These are phyloP conservation scores for Hozukius guyotensis DNA, from an alignment of 2,797 vertebrate species.

Conservation along the genomic window DNA sequence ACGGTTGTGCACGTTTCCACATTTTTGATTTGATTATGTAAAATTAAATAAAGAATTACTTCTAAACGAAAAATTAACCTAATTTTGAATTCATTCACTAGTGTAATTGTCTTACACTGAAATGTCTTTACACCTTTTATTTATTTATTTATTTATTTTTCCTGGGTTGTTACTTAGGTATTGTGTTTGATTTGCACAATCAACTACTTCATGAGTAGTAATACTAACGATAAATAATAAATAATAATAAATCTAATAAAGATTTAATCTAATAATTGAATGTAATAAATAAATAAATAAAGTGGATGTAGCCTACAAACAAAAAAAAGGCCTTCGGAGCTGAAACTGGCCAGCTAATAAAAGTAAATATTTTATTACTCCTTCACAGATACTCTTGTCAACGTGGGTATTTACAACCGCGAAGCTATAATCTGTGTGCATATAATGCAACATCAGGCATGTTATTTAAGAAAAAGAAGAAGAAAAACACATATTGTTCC, in stretches of 20 bases:
- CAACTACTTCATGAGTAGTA: background rate
- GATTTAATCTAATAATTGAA: background rate
- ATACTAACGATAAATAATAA: too few relatives aligned
- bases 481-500: background rate
- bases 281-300: background rate
- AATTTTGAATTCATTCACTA: background rate
- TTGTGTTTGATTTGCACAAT: background rate
- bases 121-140: background rate
- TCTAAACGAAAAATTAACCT: accelerated
- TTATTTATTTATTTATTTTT: background rate
- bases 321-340: background rate
- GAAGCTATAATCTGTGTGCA: background rate
- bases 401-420: accelerated
- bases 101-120: background rate
- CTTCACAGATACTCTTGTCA: background rate
- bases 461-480: background rate
- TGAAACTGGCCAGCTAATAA: background rate
- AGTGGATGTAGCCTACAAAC: background rate
- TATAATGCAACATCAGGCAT: background rate
- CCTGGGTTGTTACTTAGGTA: background rate
- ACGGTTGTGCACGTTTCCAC: background rate
- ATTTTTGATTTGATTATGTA: background rate
- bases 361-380: background rate
- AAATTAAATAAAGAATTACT: background rate
- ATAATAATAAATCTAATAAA: too few relatives aligned